These are phyloP conservation scores for Wiebesia pumilae DNA, from an alignment of 1,140 invertebrate species.

Conservation along the genomic window DNA sequence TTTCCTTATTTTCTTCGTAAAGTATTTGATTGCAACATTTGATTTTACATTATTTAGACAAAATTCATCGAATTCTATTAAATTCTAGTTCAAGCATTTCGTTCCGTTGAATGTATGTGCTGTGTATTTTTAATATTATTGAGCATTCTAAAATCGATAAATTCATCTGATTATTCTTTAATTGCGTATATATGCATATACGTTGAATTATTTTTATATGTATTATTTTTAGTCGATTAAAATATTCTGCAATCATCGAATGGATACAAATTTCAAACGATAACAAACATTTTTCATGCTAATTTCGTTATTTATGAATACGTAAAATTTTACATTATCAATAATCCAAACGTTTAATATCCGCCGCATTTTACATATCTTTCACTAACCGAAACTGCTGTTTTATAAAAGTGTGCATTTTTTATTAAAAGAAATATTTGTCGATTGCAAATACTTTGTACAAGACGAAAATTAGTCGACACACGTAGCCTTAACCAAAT, in stretches of 20 bases:
- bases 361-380: too few relatives aligned
- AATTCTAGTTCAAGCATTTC: background rate
- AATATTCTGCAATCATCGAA: too few relatives aligned
- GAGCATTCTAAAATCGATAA: background rate
- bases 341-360: too few relatives aligned
- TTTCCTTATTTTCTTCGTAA: background rate
- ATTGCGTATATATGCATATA: background rate
- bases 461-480: background rate
- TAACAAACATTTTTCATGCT: too few relatives aligned
- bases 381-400: too few relatives aligned
- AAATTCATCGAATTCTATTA: background rate
- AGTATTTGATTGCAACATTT: background rate
- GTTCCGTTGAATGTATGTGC: background rate
- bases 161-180: background rate
- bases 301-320: too few relatives aligned
- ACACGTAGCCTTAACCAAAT: background rate
- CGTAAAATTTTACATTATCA: too few relatives aligned
- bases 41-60: too few relatives aligned
- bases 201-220: background rate
- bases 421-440: conserved; percentile 1
- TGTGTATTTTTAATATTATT: background rate
- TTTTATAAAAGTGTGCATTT: too few relatives aligned
- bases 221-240: too few relatives aligned
- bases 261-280: too few relatives aligned
- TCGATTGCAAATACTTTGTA: background rate